Conservation (phyloP, 2,113 vertebrate species). For the Conger conger region DNA sequence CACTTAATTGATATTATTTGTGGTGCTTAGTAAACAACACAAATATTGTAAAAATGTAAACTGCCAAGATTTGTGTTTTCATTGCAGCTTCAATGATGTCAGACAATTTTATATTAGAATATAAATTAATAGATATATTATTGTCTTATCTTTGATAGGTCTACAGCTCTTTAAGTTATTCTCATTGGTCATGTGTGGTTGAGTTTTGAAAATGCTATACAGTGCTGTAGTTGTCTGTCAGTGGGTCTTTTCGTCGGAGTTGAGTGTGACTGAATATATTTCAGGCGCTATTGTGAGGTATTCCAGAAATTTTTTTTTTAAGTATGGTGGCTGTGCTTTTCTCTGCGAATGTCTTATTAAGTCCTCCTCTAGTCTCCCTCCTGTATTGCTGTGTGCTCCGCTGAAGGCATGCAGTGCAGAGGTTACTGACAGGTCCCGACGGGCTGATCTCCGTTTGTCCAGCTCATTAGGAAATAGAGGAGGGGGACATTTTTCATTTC, state of each 20-base stretch:
- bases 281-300: conserved; percentile 36
- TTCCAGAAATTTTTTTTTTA: conserved; percentile 21
- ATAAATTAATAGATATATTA: neutral
- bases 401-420: conserved; percentile 61
- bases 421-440: conserved; percentile 68
- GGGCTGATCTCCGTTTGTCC: conserved; percentile 62
- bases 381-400: conserved; percentile 57
- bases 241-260: neutral
- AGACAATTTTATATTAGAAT: neutral
- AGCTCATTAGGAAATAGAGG: conserved; percentile 59
- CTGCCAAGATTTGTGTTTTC: neutral
- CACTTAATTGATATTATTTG: conserved; percentile 56
- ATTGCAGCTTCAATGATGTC: neutral
- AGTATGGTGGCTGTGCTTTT: conserved; percentile 59
- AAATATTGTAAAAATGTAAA: neutral
- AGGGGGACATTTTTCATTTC: conserved; percentile 37
- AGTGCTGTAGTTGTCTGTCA: neutral
- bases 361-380: conserved; percentile 59
- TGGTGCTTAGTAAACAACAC: conserved; percentile 21
- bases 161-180: neutral
- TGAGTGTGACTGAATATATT: neutral
- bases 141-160: neutral
- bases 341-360: conserved; percentile 64
- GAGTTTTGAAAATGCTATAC: neutral
- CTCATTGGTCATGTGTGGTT: neutral